Evolutionary conservation across 2,797 vertebrate genomes (phyloP).

Genomic region (Lagorchestes hirsutus): DNA sequence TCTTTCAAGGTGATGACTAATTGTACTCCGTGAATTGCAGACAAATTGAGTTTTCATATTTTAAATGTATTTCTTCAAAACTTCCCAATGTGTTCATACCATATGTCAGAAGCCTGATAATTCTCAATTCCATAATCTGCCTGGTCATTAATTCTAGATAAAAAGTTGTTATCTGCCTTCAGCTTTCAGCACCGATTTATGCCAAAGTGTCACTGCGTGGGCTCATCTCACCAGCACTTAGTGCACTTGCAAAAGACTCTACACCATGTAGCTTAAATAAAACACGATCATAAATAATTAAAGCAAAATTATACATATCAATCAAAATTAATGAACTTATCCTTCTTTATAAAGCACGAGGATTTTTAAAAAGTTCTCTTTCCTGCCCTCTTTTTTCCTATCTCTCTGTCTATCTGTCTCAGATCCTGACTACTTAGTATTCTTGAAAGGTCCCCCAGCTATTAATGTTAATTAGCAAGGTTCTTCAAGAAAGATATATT

Average conservation of each 20-base stretch:
- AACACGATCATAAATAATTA: neutral
- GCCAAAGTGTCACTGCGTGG: neutral
- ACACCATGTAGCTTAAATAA: neutral
- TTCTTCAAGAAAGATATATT: neutral
- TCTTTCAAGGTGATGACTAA: conserved; percentile 1
- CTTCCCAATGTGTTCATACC: neutral
- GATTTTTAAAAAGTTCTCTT: neutral
- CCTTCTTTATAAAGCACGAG: neutral
- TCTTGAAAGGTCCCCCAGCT: neutral
- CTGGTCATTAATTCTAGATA: neutral
- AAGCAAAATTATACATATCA: neutral
- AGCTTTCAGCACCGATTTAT: neutral
- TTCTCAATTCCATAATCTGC: neutral
- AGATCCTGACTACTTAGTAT: neutral
- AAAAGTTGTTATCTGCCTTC: neutral
- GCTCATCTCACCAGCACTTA: neutral
- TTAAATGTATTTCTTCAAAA: neutral
- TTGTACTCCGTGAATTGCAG: neutral
- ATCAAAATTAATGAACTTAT: neutral
- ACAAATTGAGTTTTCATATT: neutral
- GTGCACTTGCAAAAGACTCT: neutral
- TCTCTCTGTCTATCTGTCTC: neutral
- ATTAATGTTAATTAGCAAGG: neutral
- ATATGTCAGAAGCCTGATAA: neutral
- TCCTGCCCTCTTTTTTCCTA: neutral